Evolutionary conservation across 2,113 vertebrate species (phyloP).

Genomic region (Gallinago jamesoni): DNA sequence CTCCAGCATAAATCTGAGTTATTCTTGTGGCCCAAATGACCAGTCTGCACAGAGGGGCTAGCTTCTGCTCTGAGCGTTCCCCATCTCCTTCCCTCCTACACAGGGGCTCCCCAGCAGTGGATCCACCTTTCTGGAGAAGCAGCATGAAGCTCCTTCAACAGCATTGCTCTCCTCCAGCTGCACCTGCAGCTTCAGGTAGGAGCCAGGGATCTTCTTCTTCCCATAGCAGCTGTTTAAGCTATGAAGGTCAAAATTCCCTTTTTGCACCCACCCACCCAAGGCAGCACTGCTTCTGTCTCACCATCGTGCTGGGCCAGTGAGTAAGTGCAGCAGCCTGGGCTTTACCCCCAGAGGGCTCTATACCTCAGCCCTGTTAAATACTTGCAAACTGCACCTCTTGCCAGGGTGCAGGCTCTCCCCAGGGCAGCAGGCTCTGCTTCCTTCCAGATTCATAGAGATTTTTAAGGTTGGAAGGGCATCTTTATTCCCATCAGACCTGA

Average conservation of each 20-base stretch:
- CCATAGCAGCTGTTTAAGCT: not conserved
- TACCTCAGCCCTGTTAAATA: not conserved
- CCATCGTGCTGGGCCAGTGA: rapidly evolving
- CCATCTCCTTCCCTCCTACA: not conserved
- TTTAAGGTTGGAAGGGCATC: not conserved
- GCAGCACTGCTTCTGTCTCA: not conserved
- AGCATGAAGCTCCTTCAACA: not conserved
- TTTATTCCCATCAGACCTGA: not conserved
- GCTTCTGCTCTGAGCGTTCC: not conserved
- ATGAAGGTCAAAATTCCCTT: not conserved
- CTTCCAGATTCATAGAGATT: not conserved
- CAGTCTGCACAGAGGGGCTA: not conserved
- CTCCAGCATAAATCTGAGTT: not conserved
- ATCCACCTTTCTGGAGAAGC: not conserved
- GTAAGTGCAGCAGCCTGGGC: not conserved
- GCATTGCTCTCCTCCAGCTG: not conserved
- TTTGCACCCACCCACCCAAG: not conserved
- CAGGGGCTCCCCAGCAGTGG: not conserved
- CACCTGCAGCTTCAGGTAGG: not conserved
- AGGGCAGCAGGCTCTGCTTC: not conserved
- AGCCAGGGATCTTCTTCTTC: not conserved
- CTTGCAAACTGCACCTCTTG: not conserved
- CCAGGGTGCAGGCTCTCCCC: too few relatives aligned
- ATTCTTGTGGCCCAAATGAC: not conserved
- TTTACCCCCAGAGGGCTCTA: not conserved